Conservation (phyloP, 2,797 vertebrate genomes). For the Cercopithecus hamlyni region DNA sequence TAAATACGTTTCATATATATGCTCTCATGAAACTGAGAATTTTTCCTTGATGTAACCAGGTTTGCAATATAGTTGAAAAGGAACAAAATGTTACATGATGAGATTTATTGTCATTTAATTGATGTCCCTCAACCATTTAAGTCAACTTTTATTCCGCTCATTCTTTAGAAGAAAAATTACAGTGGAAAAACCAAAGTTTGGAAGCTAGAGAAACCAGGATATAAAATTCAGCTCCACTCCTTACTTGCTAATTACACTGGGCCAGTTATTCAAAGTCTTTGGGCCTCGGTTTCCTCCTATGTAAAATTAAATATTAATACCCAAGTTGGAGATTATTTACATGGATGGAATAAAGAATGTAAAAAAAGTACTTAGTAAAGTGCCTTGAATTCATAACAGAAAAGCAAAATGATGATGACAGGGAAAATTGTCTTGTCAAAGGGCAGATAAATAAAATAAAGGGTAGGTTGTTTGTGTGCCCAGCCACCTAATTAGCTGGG, state of each 20-base stretch:
- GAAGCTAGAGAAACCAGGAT: not conserved
- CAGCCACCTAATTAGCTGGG: not conserved
- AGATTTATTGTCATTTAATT: slow-evolving; percentile 17
- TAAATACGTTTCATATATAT: not conserved
- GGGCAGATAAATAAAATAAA: slow-evolving; percentile 59
- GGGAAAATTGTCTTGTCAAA: slow-evolving; percentile 53
- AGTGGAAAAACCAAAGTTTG: not conserved
- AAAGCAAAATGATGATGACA: slow-evolving; percentile 49
- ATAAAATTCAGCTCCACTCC: not conserved
- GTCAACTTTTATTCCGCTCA: not conserved
- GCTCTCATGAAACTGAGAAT: not conserved
- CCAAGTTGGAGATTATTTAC: not conserved
- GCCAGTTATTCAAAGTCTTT: not conserved
- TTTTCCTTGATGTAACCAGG: not conserved
- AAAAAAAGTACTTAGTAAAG: not conserved
- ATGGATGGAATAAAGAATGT: not conserved
- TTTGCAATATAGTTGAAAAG: not conserved
- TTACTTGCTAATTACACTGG: not conserved
- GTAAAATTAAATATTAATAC: slow-evolving; percentile 21
- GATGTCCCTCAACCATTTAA: not conserved
- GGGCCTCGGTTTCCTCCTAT: not conserved
- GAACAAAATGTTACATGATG: not conserved
- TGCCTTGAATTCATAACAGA: slow-evolving; percentile 43
- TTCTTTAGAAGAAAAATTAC: not conserved
- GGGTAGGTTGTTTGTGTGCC: slow-evolving; percentile 39